Percentiles rank a stretch among this genome's conserved stretches.
phyloP scores from a whole-genome alignment of 1,140 invertebrate species.

The Calephelis nemesis region DNA sequence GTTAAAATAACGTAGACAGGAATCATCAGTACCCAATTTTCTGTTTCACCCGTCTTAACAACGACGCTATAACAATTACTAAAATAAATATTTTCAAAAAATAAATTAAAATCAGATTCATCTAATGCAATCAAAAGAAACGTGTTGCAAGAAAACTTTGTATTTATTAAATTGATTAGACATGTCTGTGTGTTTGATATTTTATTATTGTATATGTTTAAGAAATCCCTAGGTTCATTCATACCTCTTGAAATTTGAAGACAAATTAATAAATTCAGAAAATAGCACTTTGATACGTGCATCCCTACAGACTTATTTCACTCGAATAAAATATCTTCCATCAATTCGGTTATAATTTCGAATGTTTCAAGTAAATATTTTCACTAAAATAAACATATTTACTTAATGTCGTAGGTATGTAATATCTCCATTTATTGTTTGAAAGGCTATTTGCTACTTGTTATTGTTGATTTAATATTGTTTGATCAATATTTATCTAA shows the following conservation, averaged over 20 bases:
- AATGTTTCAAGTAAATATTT: too few species aligned
- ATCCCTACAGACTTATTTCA: too few species aligned
- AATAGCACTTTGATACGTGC: neutral
- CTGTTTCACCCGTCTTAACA: conserved; percentile 17
- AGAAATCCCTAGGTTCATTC: neutral
- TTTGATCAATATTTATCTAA: too few species aligned
- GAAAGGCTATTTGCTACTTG: too few species aligned
- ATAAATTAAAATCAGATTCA: neutral
- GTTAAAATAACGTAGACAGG: conserved; percentile 26
- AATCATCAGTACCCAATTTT: conserved; percentile 14
- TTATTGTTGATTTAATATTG: too few species aligned
- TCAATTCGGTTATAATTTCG: too few species aligned
- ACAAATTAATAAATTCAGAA: neutral
- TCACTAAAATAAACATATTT: too few species aligned
- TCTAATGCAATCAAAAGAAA: neutral
- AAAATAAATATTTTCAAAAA: conserved; percentile 8
- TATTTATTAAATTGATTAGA: neutral
- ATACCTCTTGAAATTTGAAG: neutral
- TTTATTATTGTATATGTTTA: neutral
- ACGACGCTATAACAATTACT: conserved; percentile 19
- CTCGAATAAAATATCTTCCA: too few species aligned
- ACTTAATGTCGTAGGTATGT: too few species aligned
- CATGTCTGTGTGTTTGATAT: neutral
- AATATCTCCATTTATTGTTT: too few species aligned
- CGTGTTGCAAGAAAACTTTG: neutral